Base-by-base conservation (phyloP, 2,888 invertebrate species). In the Xylota sylvarum region DNA sequence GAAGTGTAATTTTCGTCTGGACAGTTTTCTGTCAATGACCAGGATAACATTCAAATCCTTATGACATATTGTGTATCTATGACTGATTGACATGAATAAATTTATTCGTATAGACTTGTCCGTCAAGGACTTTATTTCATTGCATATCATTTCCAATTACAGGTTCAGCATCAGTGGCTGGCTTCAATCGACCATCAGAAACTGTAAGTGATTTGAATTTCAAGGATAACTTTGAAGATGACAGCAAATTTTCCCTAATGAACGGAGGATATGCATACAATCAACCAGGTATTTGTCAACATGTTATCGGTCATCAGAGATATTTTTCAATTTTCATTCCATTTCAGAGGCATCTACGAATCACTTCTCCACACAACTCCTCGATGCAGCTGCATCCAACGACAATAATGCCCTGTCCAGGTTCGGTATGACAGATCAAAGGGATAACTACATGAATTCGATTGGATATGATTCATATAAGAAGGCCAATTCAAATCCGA, bases 201-300 rank as follows among this genome's bases (percentile, higher is more conserved):
- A 88, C 92, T 43, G 94, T 95, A 19, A 95, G 95, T 74, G 96
- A 96, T 89, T 94, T 95, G 60, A 97, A 97, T 76, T 97, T 97
- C 89, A 96, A 96, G 90, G 97, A 97, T 89, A 91, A 89, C 78
- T 92, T 91, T 62, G 91, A 90, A 17, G 92, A 92, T 55, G 92
- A 91, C 19, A 87, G 52, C 27, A 90, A 90, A 73, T 90, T 89
- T 64, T 55, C 87, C n/a, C 5, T 58, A 0, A 74, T 88, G 37
- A 84, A 88, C 10, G 88, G 72, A 5, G 91, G 89, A 19, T 92
- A 91, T 43, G 89, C 89, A 12, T 92, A 91, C 88, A 91, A 91
- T 80, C 90, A 90, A 79, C 90, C 90, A 88, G 92, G 92, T 92
- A 37, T 69, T n/a, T 27, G 5, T 0, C 27, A 30, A 10, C 27